These are phyloP conservation scores for Hypomecis punctinalis DNA, from an alignment of 2,888 invertebrate genomes.

Conservation along the genomic window DNA sequence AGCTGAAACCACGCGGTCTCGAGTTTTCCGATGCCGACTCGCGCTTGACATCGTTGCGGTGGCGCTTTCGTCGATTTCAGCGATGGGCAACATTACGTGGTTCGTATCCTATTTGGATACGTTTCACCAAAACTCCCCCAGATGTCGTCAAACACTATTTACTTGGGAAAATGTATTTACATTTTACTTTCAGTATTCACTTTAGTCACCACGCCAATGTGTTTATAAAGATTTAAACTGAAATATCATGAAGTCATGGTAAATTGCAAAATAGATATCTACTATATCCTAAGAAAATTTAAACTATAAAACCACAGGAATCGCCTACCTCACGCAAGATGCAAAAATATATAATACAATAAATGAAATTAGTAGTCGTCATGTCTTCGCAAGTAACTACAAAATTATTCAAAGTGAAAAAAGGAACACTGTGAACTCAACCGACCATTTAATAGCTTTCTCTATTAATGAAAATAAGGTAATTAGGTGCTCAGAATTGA, in stretches of 20 bases:
- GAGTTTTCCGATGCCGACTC: constrained; percentile 69
- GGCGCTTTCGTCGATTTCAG: constrained; percentile 76
- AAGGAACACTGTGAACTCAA: too few relatives aligned
- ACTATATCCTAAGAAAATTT: too few relatives aligned
- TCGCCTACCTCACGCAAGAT: too few relatives aligned
- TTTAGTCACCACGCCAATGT: too few relatives aligned
- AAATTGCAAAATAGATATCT: constrained; percentile 1
- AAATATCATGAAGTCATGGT: constrained; percentile 9
- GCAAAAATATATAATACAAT: too few relatives aligned
- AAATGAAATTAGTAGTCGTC: too few relatives aligned
- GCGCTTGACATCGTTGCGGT: constrained; percentile 54
- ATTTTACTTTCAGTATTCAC: too few relatives aligned
- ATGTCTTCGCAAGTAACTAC: neutral
- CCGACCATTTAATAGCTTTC: neutral
- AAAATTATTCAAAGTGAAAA: neutral
- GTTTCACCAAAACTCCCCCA: constrained; percentile 43
- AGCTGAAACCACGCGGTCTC: constrained; percentile 76
- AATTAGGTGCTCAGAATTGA: neutral
- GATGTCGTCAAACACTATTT: constrained; percentile 55
- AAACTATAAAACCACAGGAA: too few relatives aligned
- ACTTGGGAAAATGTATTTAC: neutral
- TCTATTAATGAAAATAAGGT: neutral
- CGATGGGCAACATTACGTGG: constrained; percentile 72
- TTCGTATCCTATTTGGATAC: constrained; percentile 35
- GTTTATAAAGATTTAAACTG: too few relatives aligned